Base-by-base conservation (phyloP, 2,113 vertebrate species). In the Ictalurus furcatus region DNA sequence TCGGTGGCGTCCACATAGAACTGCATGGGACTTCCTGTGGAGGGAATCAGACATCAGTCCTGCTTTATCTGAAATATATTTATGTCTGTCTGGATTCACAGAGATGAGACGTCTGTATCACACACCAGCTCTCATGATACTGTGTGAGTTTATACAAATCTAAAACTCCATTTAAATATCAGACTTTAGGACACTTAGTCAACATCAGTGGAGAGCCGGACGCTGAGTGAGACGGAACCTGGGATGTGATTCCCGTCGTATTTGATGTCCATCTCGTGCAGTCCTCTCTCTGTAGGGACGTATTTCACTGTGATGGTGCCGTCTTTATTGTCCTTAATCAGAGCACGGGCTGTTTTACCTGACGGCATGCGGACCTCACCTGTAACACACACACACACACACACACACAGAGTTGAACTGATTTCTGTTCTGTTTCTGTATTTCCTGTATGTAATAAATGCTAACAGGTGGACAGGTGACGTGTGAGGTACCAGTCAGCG, bases 221-320 rank as follows among this genome's bases (percentile, higher is more conserved):
- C 16, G 40, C 14, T 74, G 30, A 6, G 21, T 48, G 80, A 28
- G 34, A 48, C 37, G 69, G 17, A 37, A 99, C 98, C 98, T 0
- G 98, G 98, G 92, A 99, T 99, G 94, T 99, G 98, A 94, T 98
- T 99, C 92, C 97, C 97, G 0, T 99, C 98, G 0, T 98, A 99
- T 91, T 98, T 99, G 93, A 99, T 99, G 90, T 99, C 98, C 98
- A 99, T 99, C 93, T 98, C 98, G 0, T 99, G 98, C 84, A 99
- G 96, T 6, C 98, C 98, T 90, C 96, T 97, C 94, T 99, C 98
- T 0, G 95, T 97, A 52, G 98, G 98, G 0, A 97, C 95, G 0
- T 97, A 99, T 56, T 97, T 97, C 92, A 99, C 98, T 0, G 97
- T 98, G 94, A 99, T 97, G 0, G 97, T 99, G 67, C 98, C 98